phyloP scores from a whole-genome alignment of 2,888 invertebrate species.

The Schizotus pectinicornis region DNA sequence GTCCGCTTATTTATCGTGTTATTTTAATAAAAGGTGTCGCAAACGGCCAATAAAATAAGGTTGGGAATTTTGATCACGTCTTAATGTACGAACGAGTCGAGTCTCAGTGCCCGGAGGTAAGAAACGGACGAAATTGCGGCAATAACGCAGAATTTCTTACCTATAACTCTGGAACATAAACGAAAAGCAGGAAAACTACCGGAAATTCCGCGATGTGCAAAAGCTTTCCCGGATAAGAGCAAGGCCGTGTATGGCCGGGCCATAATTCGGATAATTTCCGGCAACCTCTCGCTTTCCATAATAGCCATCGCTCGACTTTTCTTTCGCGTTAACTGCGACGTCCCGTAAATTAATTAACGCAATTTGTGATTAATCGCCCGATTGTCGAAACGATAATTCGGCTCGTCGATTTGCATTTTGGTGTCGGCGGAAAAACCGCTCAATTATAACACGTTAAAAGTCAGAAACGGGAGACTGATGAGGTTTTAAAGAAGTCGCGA shows the following conservation, averaged over 20 bases:
- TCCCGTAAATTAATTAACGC: no score
- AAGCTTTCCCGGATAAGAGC: slow-evolving; percentile 25
- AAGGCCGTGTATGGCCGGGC: slow-evolving; percentile 2
- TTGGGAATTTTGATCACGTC: slow-evolving; percentile 22
- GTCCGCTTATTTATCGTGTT: no score
- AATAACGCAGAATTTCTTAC: slow-evolving; percentile 30
- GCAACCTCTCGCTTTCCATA: no score
- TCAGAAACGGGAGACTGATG: background rate
- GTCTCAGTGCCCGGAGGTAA: slow-evolving; percentile 16
- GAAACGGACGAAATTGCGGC: slow-evolving; percentile 30
- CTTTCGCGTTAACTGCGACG: no score
- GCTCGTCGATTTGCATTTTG: no score
- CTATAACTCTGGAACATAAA: slow-evolving; percentile 30
- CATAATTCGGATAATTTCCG: no score
- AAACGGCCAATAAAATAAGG: slow-evolving; percentile 19
- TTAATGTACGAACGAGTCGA: slow-evolving; percentile 11
- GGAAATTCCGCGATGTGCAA: slow-evolving; percentile 28
- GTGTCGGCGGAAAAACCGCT: no score
- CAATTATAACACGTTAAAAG: background rate
- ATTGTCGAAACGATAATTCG: no score
- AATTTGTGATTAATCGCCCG: no score
- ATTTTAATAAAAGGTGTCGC: background rate
- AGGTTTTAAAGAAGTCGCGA: slow-evolving; percentile 3
- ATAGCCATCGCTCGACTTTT: no score
- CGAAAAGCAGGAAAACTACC: slow-evolving; percentile 24